Conservation (phyloP, 2,113 vertebrate genomes). For the Cyprinodon tularosa region DNA sequence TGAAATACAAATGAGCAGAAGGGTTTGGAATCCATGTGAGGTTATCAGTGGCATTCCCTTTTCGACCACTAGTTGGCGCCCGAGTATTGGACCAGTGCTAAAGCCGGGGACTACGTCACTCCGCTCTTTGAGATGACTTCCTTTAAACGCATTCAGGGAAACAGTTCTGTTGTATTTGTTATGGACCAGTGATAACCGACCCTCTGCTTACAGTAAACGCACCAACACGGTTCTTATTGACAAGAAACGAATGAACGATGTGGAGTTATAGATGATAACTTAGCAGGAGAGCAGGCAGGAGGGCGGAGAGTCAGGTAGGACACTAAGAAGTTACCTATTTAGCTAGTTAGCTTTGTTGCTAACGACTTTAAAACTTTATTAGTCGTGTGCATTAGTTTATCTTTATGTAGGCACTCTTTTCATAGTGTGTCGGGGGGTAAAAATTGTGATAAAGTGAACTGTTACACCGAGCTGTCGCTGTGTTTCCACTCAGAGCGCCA, state of each 20-base stretch:
- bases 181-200: neutral
- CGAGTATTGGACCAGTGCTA: neutral
- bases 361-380: neutral
- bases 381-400: accelerated
- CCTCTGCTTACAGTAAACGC: neutral
- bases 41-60: neutral
- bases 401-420: accelerated
- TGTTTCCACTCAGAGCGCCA: conserved; percentile 72
- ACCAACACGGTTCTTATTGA: accelerated
- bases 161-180: conserved; percentile 11
- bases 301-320: conserved; percentile 26
- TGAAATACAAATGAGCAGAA: no score
- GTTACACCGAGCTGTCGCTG: neutral
- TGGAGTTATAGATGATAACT: conserved; percentile 50
- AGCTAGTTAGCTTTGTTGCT: conserved; percentile 10
- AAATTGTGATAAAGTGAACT: accelerated
- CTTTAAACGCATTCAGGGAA: conserved; percentile 68
- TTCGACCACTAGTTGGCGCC: conserved; percentile 64
- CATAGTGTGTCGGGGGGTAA: neutral
- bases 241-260: neutral
- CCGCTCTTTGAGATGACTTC: conserved; percentile 67
- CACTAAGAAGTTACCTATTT: neutral
- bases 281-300: conserved; percentile 21
- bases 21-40: no score
- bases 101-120: conserved; percentile 17